A percentile compares a stretch with the other conserved stretches of the same genome.
phyloP scores from a whole-genome alignment of 2,113 vertebrate genomes.

The Lophotis ruficrista region DNA sequence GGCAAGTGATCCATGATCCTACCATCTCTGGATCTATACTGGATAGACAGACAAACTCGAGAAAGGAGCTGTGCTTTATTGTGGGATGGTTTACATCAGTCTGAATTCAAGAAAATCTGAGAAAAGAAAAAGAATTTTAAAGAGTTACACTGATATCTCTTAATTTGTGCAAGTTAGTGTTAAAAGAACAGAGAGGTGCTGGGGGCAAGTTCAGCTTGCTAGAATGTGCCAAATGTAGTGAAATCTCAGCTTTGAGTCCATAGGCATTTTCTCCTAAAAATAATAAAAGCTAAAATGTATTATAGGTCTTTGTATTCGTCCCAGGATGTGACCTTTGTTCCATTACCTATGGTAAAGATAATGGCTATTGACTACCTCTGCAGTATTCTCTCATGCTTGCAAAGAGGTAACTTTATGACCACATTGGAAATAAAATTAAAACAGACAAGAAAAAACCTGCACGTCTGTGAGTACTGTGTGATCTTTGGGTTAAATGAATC shows the following conservation, averaged over 20 bases:
- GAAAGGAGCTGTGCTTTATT: background rate
- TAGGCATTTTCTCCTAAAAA: background rate
- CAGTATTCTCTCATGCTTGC: background rate
- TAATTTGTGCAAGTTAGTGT: background rate
- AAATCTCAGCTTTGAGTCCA: background rate
- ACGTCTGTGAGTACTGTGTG: background rate
- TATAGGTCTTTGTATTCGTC: background rate
- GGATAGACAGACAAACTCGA: background rate
- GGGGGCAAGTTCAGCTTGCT: background rate
- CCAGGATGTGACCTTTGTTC: fast-evolving
- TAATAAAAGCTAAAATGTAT: background rate
- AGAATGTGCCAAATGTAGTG: background rate
- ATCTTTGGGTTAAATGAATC: background rate
- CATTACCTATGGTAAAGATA: background rate
- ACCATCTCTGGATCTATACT: background rate
- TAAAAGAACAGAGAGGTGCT: background rate
- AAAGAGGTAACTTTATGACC: background rate
- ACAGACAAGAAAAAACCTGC: background rate
- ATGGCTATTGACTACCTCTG: background rate
- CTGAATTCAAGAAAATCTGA: background rate
- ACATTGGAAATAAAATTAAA: background rate
- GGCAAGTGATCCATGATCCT: background rate
- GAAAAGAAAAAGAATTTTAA: background rate
- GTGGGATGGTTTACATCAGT: background rate
- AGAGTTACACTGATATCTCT: background rate